phyloP scores from a whole-genome alignment of 92 coral and sea anemone species.

The Actinostola sp. region DNA sequence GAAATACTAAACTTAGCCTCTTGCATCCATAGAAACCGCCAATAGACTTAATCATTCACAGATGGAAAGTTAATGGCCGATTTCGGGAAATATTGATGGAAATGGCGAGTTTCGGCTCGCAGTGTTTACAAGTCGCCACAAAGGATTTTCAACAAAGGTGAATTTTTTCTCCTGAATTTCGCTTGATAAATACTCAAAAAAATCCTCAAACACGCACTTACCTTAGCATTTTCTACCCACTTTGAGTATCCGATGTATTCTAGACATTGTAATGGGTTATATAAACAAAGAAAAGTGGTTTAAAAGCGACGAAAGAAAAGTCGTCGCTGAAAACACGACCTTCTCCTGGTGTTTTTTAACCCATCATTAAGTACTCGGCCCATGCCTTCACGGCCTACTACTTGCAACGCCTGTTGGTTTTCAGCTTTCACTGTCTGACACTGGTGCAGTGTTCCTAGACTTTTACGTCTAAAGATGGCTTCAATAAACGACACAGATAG shows the following conservation, averaged over 20 bases:
- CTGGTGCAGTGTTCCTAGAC: background rate
- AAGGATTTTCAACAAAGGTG: constrained; percentile 6
- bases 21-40: background rate
- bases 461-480: constrained; percentile 9
- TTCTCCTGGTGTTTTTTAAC: constrained; percentile 8
- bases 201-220: constrained; percentile 1
- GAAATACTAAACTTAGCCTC: background rate
- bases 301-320: constrained; percentile 10
- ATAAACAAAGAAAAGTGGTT: constrained; percentile 16
- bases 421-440: background rate
- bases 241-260: background rate
- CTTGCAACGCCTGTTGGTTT: constrained; percentile 20
- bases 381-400: background rate
- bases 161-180: constrained; percentile 1
- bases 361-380: constrained; percentile 18
- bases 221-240: constrained; percentile 25
- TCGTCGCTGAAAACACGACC: constrained; percentile 15
- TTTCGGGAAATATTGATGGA: background rate
- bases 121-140: constrained; percentile 4
- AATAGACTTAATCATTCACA: background rate
- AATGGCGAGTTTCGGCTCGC: background rate
- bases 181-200: background rate
- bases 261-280: constrained; percentile 11
- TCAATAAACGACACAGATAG: constrained; percentile 12
- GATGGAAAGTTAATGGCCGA: background rate